Evolutionary conservation across 2,888 invertebrate genomes (phyloP).

Genomic region (Pterostichus niger): DNA sequence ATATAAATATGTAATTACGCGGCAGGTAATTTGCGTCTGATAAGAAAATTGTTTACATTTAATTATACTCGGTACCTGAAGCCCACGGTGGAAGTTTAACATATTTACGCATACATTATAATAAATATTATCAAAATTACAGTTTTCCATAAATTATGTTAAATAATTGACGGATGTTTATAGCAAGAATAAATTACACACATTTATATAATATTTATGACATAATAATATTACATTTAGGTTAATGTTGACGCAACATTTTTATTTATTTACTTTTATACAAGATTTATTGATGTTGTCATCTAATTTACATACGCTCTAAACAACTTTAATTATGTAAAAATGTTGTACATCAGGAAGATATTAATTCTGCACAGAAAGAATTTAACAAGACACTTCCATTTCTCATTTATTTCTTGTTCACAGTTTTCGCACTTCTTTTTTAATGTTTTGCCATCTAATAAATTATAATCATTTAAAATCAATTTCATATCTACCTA

Average conservation of each 20-base stretch:
- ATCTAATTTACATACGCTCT: constrained; percentile 42
- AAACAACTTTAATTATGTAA: constrained; percentile 46
- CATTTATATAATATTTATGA: constrained; percentile 49
- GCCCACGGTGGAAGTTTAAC: constrained; percentile 25
- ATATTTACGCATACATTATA: constrained; percentile 54
- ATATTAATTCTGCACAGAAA: constrained; percentile 40
- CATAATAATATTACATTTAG: constrained; percentile 46
- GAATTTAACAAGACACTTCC: constrained; percentile 28
- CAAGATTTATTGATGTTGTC: constrained; percentile 51
- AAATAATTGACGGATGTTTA: constrained; percentile 55
- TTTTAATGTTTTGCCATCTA: not conserved
- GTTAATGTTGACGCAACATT: constrained; percentile 40
- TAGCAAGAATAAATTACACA: constrained; percentile 39
- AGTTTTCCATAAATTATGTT: constrained; percentile 58
- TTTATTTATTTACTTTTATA: constrained; percentile 39
- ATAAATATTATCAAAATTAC: constrained; percentile 53
- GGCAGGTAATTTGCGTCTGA: constrained; percentile 45
- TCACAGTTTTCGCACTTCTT: not conserved
- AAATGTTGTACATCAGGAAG: constrained; percentile 43
- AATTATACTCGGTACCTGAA: constrained; percentile 44
- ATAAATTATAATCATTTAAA: not conserved
- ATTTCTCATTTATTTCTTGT: constrained; percentile 7
- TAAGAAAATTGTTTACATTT: constrained; percentile 57
- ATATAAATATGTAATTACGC: constrained; percentile 47
- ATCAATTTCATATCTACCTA: not conserved